Evolutionary conservation across 2,113 vertebrate species (phyloP).

Genomic region (Mirza zaza): DNA sequence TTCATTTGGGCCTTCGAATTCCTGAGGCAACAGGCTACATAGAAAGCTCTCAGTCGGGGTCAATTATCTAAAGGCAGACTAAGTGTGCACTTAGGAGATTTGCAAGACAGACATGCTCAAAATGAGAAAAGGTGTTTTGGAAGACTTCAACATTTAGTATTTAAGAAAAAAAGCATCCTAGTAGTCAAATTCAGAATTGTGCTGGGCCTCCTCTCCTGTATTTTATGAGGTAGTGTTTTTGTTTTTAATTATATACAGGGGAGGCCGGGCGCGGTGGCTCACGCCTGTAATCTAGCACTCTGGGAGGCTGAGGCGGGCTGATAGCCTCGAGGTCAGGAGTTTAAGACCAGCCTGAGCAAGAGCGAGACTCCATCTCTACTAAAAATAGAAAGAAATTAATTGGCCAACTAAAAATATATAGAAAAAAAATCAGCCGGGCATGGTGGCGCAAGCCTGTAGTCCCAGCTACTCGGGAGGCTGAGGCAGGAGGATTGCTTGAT

Average conservation of each 20-base stretch:
- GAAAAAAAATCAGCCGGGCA: too few relatives aligned
- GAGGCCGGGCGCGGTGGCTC: background rate
- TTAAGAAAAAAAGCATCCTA: background rate
- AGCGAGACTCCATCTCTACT: too few relatives aligned
- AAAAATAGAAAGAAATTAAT: too few relatives aligned
- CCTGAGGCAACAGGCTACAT: background rate
- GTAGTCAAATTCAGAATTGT: background rate
- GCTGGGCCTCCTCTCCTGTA: background rate
- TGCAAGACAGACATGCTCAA: background rate
- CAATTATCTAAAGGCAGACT: background rate
- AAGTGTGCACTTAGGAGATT: background rate
- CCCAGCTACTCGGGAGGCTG: too few relatives aligned
- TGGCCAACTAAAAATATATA: too few relatives aligned
- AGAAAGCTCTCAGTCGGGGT: background rate
- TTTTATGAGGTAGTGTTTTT: background rate
- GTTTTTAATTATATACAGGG: background rate
- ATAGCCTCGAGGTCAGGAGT: too few relatives aligned
- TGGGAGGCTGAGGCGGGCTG: too few relatives aligned
- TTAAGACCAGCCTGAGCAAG: too few relatives aligned
- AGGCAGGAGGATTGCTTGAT: too few relatives aligned
- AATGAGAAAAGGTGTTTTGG: background rate
- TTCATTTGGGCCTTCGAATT: background rate
- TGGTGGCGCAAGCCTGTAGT: too few relatives aligned
- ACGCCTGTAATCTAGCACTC: too few relatives aligned
- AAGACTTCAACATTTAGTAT: conserved; percentile 3